Base-by-base conservation (phyloP, 2,888 invertebrate genomes). In the Teleogryllus oceanicus region DNA sequence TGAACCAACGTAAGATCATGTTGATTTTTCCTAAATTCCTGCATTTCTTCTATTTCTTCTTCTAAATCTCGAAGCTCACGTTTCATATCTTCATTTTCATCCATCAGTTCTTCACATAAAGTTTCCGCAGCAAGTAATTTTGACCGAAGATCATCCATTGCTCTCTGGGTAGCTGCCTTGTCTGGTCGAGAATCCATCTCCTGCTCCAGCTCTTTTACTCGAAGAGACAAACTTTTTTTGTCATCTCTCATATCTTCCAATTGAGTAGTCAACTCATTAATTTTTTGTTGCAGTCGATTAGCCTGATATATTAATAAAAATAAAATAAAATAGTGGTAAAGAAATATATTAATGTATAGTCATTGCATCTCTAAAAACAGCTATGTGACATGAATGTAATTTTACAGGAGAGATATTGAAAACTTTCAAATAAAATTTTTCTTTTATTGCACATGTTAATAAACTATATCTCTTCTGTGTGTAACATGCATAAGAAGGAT, bases 31-130 rank as follows among this genome's bases (percentile, higher is more conserved):
- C 94, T 92, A 96, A 97, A 86, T 95, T 99, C 99, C 87, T 99
- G 98, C 93, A 99, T 94, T 88, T 99, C 99, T 85, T 99, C 99
- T 88, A 99, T 97, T 89, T 99, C 99, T 83, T 96, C 95, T 86
- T 98, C 98, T 85, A 99, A 90, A 85, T 97, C 97, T 62, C 94
- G 89, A 79, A 98, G 91, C 87, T 99, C 98, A 84, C 95, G 94
- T 86, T 97, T 96, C 89, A 97, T 94, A 83, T 95, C 94, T 85
- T 96, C 95, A 88, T 98, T 98, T 88, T 98, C 98, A 85, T 98
- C 97, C 94, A 96, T 96, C 76, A 98, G 89, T 84, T 96, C 96
- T 87, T 97, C 96, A 86, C 96, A 96, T 49, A 97, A 90, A 13
- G 94, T 93, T 87, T 99, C 98, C 0, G 97, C 95, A 1, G 96